These are phyloP conservation scores for Poecilia velifera DNA, from an alignment of 2,797 vertebrate species.

Conservation along the genomic window DNA sequence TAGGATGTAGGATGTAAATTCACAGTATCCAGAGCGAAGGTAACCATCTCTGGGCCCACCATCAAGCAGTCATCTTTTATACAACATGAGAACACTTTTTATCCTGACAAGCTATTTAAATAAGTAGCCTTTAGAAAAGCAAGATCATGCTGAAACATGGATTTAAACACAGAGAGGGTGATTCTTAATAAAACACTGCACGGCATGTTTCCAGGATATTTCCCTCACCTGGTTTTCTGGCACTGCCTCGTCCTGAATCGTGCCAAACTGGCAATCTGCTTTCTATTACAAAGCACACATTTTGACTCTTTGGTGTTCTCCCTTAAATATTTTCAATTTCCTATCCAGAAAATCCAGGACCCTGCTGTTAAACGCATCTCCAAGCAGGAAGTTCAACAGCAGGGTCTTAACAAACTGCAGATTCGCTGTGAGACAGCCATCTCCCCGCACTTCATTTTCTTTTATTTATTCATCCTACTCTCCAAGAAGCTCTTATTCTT, in stretches of 20 bases:
- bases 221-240: constrained; percentile 25
- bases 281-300: constrained; percentile 38
- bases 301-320: constrained; percentile 20
- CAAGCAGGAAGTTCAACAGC: constrained; percentile 55
- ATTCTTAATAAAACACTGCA: background rate
- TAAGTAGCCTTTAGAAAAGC: background rate
- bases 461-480: constrained; percentile 44
- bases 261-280: constrained; percentile 31
- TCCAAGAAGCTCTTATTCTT: constrained; percentile 37
- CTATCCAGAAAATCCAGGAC: constrained; percentile 35
- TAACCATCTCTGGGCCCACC: background rate
- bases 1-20: background rate
- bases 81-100: background rate
- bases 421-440: constrained; percentile 31
- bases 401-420: constrained; percentile 38
- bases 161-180: background rate
- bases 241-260: constrained; percentile 13
- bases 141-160: background rate
- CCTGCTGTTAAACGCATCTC: constrained; percentile 49
- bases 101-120: background rate
- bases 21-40: background rate
- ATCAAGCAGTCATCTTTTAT: background rate
- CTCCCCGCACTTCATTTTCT: constrained; percentile 45
- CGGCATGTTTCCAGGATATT: constrained; percentile 18
- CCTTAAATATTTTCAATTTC: constrained; percentile 48